Percentiles rank a stretch among this genome's conserved stretches.
phyloP scores from a whole-genome alignment of 2,888 invertebrate species.

The Matsumyia berberina region DNA sequence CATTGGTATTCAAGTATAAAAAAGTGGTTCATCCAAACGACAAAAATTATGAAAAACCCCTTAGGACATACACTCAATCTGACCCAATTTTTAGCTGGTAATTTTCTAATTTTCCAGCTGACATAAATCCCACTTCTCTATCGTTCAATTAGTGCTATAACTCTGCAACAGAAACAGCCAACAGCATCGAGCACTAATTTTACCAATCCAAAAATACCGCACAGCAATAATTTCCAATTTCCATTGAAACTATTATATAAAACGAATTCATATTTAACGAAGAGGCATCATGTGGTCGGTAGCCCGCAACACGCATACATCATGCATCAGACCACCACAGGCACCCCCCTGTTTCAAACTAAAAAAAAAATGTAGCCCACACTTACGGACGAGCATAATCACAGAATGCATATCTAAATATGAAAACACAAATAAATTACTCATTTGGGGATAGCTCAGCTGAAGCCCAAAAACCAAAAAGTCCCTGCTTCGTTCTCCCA shows the following conservation, averaged over 20 bases:
- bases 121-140: not conserved
- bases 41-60: no score
- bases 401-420: constrained; percentile 70
- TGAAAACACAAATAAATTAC: constrained; percentile 73
- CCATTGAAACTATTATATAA: constrained; percentile 46
- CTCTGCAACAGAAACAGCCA: not conserved
- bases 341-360: not conserved
- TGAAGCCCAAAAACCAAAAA: constrained; percentile 44
- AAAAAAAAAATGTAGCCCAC: constrained; percentile 16
- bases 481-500: not conserved
- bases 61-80: no score
- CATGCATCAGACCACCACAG: constrained; percentile 3
- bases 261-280: constrained; percentile 35
- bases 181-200: constrained; percentile 18
- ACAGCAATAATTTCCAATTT: constrained; percentile 64
- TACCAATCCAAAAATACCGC: constrained; percentile 45
- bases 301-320: constrained; percentile 40
- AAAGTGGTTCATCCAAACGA: no score
- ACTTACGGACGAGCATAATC: constrained; percentile 50
- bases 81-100: no score
- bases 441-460: constrained; percentile 69
- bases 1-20: no score
- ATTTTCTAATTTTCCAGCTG: no score
- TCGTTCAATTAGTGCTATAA: constrained; percentile 3
- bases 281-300: constrained; percentile 52